These are phyloP conservation scores for pig (Sus scrofa) DNA, from an alignment of 2,113 vertebrate genomes.

Conservation along the genomic window DNA sequence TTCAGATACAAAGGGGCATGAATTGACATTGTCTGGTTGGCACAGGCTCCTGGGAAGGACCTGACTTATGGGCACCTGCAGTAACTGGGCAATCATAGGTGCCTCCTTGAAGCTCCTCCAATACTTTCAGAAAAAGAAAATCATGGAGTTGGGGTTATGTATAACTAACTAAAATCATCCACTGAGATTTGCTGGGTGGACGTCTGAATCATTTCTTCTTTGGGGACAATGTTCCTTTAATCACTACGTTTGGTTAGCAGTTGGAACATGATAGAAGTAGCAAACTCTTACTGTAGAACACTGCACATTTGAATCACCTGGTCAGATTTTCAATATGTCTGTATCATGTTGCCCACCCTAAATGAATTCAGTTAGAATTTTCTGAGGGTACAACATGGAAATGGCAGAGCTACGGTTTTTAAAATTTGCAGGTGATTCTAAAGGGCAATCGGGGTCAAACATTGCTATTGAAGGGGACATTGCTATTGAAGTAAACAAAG, in stretches of 20 bases:
- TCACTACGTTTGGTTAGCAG: not conserved
- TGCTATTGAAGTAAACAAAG: not conserved
- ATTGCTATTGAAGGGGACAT: not conserved
- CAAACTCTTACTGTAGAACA: not conserved
- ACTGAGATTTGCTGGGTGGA: not conserved
- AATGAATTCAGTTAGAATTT: not conserved
- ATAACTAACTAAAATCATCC: not conserved
- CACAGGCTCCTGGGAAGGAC: not conserved
- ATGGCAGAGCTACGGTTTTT: not conserved
- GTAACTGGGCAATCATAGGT: not conserved
- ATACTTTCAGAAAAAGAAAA: constrained; percentile 30
- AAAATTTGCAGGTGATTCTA: constrained; percentile 22
- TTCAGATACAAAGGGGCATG: not conserved
- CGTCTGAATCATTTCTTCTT: not conserved
- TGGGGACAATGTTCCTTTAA: not conserved
- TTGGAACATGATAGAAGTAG: not conserved
- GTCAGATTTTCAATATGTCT: not conserved
- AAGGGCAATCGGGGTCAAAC: not conserved
- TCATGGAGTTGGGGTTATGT: not conserved
- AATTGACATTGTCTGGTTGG: not conserved
- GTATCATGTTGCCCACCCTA: not conserved
- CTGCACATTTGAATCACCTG: not conserved
- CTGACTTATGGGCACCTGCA: not conserved
- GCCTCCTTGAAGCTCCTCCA: not conserved
- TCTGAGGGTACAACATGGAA: not conserved